Base-by-base conservation (phyloP, 1,140 invertebrate genomes). In the Hirudo medicinalis region DNA sequence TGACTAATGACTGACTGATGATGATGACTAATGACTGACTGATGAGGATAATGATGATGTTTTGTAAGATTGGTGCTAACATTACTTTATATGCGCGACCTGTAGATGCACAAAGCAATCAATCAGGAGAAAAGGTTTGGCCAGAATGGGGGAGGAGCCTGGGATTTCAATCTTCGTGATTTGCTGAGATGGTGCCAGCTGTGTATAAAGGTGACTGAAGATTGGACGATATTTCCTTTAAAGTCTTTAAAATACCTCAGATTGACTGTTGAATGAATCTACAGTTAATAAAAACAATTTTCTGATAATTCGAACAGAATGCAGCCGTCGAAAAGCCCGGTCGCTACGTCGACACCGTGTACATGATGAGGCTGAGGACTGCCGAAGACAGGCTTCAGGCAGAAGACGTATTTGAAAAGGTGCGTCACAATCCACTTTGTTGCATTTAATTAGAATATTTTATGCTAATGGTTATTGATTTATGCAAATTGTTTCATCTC, bases 161-260 rank as follows among this genome's bases (percentile, higher is more conserved):
- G 91, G 89, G 96, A 99, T 81, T 92, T 97, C 81, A 99, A 99
- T 84, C 82, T 99, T 49, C 85, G 97, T 76, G 97, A 99, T 80
- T 84, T 99, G 71, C 88, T 89, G 54, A 87, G 95, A 75, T 98
- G 94, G 93, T 93, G 90, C 80, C 87, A 95, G 78, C 80, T 86
- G 0, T 83, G 43, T 17, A 49, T 49, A 8, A 49, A 49, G 43
- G 43, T 49, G 43, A 17, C 0, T 4, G 40, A 11, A 40, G 40
- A 40, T 40, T 49, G 9, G 43, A 49, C 11, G 43, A 49, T 49
- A 49, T 49, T 49, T 49, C 11, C 43, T 15, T 49, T 2, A 15
- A 40, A 40, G 4, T 6, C 11, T 49, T 49, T 49, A 15, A 49
- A 49, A 49, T 49, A 13, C 15, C 15, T 49, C 13, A 15, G 11